phyloP scores from a whole-genome alignment of 2,888 invertebrate species.

The Rutpela maculata region DNA sequence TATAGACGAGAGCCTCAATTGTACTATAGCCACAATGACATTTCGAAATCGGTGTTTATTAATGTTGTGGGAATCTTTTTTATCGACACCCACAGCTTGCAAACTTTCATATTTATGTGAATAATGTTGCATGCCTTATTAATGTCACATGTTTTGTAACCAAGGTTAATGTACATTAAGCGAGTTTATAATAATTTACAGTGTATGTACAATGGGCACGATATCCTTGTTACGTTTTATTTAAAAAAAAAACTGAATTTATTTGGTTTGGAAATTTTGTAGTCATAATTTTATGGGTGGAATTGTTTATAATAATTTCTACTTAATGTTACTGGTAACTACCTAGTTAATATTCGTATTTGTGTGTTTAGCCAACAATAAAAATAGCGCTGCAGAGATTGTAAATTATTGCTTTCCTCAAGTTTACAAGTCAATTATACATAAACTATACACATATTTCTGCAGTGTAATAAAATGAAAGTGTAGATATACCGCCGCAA shows the following conservation, averaged over 20 bases:
- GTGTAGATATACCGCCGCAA: too few species aligned
- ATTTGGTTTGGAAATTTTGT: conserved; percentile 25
- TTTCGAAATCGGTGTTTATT: conserved; percentile 28
- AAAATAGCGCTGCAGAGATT: too few species aligned
- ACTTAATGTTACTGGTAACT: neutral
- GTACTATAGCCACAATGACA: conserved; percentile 17
- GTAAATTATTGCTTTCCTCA: too few species aligned
- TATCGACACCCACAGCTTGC: conserved; percentile 24
- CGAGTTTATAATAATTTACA: conserved; percentile 9
- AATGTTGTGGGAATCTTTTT: conserved; percentile 24
- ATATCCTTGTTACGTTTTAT: conserved; percentile 21
- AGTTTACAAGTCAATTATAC: too few species aligned
- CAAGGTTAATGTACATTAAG: conserved; percentile 27
- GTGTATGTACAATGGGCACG: conserved; percentile 9
- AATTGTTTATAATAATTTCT: conserved; percentile 3
- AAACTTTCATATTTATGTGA: conserved; percentile 33
- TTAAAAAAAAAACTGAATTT: conserved; percentile 8
- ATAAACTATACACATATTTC: too few species aligned
- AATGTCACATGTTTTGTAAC: conserved; percentile 31
- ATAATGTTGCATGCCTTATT: conserved; percentile 25
- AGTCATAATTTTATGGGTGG: conserved; percentile 8
- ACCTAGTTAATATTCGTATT: neutral
- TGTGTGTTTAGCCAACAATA: neutral
- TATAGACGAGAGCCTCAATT: conserved; percentile 7
- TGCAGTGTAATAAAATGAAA: too few species aligned